These are phyloP conservation scores for Bergia puertoricense DNA, from an alignment of 92 coral and sea anemone genomes.

Conservation along the genomic window DNA sequence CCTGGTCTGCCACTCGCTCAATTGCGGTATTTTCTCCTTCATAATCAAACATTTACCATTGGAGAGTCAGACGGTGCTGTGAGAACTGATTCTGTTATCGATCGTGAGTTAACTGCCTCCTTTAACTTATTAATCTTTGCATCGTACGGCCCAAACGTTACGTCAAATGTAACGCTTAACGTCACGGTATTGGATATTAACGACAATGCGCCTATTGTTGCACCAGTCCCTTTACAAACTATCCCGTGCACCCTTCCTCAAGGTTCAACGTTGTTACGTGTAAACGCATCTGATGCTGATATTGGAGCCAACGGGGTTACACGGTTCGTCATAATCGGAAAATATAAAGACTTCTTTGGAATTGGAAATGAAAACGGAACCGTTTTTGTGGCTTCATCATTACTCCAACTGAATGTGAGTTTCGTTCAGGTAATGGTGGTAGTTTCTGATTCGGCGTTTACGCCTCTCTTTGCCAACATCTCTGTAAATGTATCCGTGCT, in stretches of 20 bases:
- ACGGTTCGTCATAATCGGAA: not conserved
- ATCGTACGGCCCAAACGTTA: constrained; percentile 55
- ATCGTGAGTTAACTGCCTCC: constrained; percentile 43
- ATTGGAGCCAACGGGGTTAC: constrained; percentile 37
- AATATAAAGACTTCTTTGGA: constrained; percentile 17
- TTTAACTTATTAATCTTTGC: constrained; percentile 45
- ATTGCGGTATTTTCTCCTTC: constrained; percentile 33
- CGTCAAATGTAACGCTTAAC: constrained; percentile 55
- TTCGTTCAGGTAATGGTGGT: constrained; percentile 19
- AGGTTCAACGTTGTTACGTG: constrained; percentile 39
- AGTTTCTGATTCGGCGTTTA: constrained; percentile 37
- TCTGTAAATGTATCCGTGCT: constrained; percentile 43
- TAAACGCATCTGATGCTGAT: constrained; percentile 58
- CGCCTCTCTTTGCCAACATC: constrained; percentile 37
- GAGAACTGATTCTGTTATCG: constrained; percentile 29
- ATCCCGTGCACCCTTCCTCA: constrained; percentile 48
- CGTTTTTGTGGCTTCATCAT: constrained; percentile 36
- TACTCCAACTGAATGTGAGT: constrained; percentile 43
- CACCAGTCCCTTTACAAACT: constrained; percentile 17
- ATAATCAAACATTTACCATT: constrained; percentile 34
- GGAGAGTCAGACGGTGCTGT: constrained; percentile 34
- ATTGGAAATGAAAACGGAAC: constrained; percentile 46
- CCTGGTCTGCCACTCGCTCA: constrained; percentile 55
- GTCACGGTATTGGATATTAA: constrained; percentile 53
- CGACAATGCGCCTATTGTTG: constrained; percentile 53